Conservation (phyloP, 1,140 invertebrate genomes). For the Lineus longissimus region DNA sequence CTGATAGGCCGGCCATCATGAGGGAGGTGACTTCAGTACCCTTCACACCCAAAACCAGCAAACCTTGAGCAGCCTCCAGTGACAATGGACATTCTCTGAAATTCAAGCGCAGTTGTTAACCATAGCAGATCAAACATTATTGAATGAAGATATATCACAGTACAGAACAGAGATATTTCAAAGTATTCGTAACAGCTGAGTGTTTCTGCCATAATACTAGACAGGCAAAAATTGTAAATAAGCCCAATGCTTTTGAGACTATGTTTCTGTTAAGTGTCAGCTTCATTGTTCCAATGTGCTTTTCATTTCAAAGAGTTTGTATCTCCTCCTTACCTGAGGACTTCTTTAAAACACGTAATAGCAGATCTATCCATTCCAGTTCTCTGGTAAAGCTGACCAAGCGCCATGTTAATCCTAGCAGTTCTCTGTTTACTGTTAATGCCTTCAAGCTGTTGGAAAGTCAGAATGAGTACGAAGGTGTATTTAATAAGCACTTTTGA, state of each 20-base stretch:
- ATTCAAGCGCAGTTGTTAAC: conserved; percentile 16
- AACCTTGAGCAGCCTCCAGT: conserved; percentile 65
- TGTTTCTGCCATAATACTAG: too few species aligned
- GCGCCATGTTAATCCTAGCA: conserved; percentile 67
- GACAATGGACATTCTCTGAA: conserved; percentile 69
- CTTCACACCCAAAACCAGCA: conserved; percentile 67
- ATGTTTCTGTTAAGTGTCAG: too few species aligned
- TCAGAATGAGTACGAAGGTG: not conserved
- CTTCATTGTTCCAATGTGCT: too few species aligned
- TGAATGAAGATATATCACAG: not conserved
- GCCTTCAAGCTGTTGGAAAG: conserved; percentile 58
- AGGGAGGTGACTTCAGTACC: conserved; percentile 67
- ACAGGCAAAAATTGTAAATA: too few species aligned
- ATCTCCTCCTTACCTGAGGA: conserved; percentile 57
- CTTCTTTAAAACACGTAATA: conserved; percentile 71
- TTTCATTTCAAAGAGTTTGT: too few species aligned
- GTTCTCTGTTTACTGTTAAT: conserved; percentile 68
- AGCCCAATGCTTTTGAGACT: too few species aligned
- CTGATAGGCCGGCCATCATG: conserved; percentile 59
- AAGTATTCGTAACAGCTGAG: conserved; percentile 1
- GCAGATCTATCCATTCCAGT: conserved; percentile 70
- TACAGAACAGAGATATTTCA: too few species aligned
- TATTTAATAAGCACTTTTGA: not conserved
- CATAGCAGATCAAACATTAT: not conserved
- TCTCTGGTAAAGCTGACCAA: conserved; percentile 69